Evolutionary conservation across 1,140 invertebrate species (phyloP).

Genomic region (Drosophila tropicalis): DNA sequence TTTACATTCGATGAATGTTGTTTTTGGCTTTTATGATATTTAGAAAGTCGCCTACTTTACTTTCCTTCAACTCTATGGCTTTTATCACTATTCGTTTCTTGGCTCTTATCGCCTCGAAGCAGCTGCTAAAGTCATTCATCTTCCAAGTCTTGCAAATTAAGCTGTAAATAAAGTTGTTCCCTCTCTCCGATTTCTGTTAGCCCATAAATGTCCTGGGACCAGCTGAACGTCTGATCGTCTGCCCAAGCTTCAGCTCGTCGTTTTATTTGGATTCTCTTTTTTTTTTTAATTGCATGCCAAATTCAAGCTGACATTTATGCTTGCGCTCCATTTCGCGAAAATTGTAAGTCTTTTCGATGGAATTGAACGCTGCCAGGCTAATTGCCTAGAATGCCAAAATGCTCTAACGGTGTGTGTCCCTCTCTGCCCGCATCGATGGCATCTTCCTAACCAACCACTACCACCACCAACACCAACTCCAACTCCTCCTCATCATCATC

Average conservation of each 20-base stretch:
- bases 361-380: slow-evolving; percentile 54
- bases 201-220: slow-evolving; percentile 25
- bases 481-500: not conserved
- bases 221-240: not conserved
- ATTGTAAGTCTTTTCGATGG: slow-evolving; percentile 42
- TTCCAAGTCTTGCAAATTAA: slow-evolving; percentile 63
- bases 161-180: slow-evolving; percentile 71
- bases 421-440: slow-evolving; percentile 5
- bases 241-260: not conserved
- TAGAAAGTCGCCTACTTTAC: slow-evolving; percentile 57
- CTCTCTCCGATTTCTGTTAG: slow-evolving; percentile 60
- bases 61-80: slow-evolving; percentile 52
- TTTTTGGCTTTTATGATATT: not conserved
- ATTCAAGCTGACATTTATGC: slow-evolving; percentile 76
- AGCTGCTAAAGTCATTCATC: slow-evolving; percentile 64
- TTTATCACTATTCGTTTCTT: slow-evolving; percentile 44
- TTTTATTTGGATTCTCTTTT: slow-evolving; percentile 33
- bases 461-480: too few relatives aligned
- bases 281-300: slow-evolving; percentile 73
- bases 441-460: slow-evolving; percentile 17
- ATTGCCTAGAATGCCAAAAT: slow-evolving; percentile 63
- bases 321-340: slow-evolving; percentile 68
- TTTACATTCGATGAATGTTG: not conserved
- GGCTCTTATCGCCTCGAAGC: slow-evolving; percentile 57
- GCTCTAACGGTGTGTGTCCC: slow-evolving; percentile 38